These are phyloP conservation scores for Orbicella faveolata DNA, from an alignment of 64 coral and sea anemone species.

Conservation along the genomic window DNA sequence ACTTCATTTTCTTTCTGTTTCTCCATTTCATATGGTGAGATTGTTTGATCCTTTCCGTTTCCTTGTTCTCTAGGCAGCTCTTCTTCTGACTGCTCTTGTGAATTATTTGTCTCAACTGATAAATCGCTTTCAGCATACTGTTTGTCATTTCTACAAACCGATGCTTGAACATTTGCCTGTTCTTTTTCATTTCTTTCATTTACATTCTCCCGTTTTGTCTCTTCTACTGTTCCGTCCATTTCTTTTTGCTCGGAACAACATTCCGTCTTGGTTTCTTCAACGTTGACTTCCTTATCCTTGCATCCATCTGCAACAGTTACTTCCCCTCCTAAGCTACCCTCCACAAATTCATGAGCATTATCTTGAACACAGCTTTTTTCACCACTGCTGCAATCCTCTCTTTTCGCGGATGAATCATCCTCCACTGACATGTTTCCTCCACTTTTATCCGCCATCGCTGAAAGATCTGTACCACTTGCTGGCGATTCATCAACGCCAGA, in stretches of 20 bases:
- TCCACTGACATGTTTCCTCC: neutral
- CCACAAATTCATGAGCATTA: too few species aligned
- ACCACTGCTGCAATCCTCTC: neutral
- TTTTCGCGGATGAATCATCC: neutral
- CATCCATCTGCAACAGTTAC: neutral
- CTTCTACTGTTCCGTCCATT: neutral
- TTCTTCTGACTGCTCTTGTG: neutral
- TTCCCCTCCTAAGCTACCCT: neutral
- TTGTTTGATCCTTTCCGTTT: neutral
- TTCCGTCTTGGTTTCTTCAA: neutral
- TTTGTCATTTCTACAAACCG: neutral
- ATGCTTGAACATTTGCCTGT: neutral
- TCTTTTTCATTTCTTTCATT: neutral
- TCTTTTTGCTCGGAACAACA: neutral
- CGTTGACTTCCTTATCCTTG: neutral
- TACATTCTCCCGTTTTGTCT: neutral
- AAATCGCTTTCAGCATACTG: neutral
- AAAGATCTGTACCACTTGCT: neutral
- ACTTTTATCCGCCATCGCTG: neutral
- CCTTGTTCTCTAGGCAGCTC: neutral
- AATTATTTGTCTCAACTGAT: neutral
- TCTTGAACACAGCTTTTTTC: neutral
- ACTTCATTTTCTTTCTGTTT: neutral
- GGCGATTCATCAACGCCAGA: neutral
- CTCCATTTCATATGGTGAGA: neutral